phyloP scores from a whole-genome alignment of 2,113 vertebrate genomes.

The Periophthalmus modestus region DNA sequence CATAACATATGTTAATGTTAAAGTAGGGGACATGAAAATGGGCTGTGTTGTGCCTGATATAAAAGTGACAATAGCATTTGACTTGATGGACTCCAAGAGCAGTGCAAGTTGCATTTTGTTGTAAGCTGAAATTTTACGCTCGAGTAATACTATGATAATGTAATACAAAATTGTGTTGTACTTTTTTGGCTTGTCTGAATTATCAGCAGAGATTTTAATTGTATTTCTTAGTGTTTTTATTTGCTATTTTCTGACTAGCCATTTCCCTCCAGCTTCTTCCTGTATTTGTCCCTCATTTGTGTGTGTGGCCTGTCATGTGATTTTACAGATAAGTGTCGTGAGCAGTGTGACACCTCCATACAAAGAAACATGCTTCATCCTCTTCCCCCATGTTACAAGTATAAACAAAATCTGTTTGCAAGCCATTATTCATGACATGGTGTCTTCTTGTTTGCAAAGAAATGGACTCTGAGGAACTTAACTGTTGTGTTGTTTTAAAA shows the following conservation, averaged over 20 bases:
- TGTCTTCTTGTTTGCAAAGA: not conserved
- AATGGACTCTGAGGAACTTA: not conserved
- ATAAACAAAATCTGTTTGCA: slow-evolving; percentile 24
- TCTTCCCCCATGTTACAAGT: slow-evolving; percentile 27
- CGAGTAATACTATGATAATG: not conserved
- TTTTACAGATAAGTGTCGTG: slow-evolving; percentile 60
- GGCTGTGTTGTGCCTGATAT: not conserved
- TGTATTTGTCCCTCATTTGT: not conserved
- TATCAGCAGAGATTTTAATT: not conserved
- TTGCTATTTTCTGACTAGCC: not conserved
- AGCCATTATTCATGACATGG: not conserved
- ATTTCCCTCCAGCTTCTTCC: slow-evolving; percentile 28
- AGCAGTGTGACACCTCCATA: slow-evolving; percentile 39
- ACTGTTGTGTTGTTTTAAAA: not conserved
- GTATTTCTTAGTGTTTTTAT: not conserved
- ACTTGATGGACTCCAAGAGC: no score
- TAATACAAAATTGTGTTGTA: not conserved
- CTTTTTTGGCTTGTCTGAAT: not conserved
- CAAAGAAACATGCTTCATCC: slow-evolving; percentile 35
- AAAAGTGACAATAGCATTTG: no score
- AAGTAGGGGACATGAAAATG: not conserved
- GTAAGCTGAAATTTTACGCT: no score
- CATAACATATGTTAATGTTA: no score
- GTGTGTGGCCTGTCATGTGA: slow-evolving; percentile 37
- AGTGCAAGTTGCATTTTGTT: no score